Base-by-base conservation (phyloP, 1,140 invertebrate genomes). In the Adoxophyes honmai region DNA sequence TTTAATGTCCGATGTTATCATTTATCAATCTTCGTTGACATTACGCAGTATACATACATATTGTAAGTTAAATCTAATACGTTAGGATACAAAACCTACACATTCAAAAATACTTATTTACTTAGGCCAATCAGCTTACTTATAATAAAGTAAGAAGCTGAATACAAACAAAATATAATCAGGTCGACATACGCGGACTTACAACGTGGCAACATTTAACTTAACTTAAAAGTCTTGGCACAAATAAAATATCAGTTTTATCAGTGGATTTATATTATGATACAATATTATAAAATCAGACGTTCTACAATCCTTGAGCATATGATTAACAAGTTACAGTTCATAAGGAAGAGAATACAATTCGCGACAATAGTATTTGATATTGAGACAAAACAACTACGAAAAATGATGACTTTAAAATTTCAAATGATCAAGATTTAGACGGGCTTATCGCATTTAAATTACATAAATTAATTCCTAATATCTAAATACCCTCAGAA, bases 401-500 rank as follows among this genome's bases (percentile, higher is more conserved):
- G 56, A 61, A 69, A 60, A 68, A 58, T 51, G 55, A 55, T 57
- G 58, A 63, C 44, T 55, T 51, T 57, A 44, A 14, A 15, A 39
- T 48, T 59, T 35, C 33, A 38, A 56, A 34, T 15, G 52, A 59
- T 11, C 15, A 18, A 52, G 51, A 39, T 68, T 64, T 62, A 73
- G 67, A 70, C 69, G 70, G 69, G 67, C 72, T 69, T 66, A 66
- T 60, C 55, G 62, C 60, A 44, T 66, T 73, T 78, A 81, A 83
- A 73, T 83, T 74, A 79, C 68, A 82, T 80, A 84, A 84, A 84
- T 84, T 78, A 83, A 75, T 57, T 64, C 65, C 78, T 85, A 85
- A 84, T 61, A 63, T 77, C 84, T 87, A 88, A 79, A 82, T 88
- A 90, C 85, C 86, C 86, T 89, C 87, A 87, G 85, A 86, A 86